Percentiles rank a stretch among this genome's conserved stretches.
Conservation (phyloP, 2,113 vertebrate genomes). For the Cichladusa arquata region DNA sequence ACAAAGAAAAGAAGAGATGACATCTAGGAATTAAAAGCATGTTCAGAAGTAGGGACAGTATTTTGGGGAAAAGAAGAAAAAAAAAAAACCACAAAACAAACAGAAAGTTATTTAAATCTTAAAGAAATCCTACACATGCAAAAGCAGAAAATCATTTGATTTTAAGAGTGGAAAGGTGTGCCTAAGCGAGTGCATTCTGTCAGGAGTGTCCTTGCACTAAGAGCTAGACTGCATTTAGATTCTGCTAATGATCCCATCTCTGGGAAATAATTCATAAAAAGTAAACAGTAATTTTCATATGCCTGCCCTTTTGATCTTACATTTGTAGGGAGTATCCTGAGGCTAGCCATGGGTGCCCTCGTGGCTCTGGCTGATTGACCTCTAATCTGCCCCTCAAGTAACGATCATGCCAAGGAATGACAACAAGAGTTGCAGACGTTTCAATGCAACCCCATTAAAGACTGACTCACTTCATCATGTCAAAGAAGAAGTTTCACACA, state of each 20-base stretch:
- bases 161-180: background rate
- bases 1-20: background rate
- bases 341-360: background rate
- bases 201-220: conserved; percentile 27
- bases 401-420: conserved; percentile 44
- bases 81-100: background rate
- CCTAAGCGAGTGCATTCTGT: background rate
- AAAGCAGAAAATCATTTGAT: background rate
- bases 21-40: background rate
- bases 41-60: background rate
- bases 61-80: background rate
- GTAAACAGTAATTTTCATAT: conserved; percentile 50
- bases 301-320: conserved; percentile 48
- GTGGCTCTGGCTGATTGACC: conserved; percentile 37
- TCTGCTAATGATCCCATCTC: conserved; percentile 60
- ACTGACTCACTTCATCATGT: conserved; percentile 11
- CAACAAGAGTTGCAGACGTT: conserved; percentile 56
- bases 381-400: conserved; percentile 46
- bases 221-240: conserved; percentile 30
- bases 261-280: conserved; percentile 61
- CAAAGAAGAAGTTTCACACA: background rate
- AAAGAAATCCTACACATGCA: background rate
- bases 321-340: conserved; percentile 51
- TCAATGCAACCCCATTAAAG: conserved; percentile 32
- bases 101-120: conserved; percentile 15